phyloP scores from a whole-genome alignment of 2,113 vertebrate species.

The Perca schrenkii region DNA sequence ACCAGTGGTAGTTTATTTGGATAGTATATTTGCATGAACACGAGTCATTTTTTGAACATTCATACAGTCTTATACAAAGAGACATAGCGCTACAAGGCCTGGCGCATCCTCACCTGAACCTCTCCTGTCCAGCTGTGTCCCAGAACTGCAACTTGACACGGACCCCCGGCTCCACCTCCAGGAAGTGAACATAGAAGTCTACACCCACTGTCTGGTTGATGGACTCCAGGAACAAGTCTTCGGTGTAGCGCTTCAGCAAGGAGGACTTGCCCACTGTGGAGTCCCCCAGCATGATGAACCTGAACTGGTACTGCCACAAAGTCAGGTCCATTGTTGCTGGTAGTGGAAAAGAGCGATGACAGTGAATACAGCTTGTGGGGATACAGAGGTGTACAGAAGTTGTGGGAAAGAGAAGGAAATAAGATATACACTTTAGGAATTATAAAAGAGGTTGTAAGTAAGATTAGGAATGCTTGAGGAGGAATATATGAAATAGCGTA shows the following conservation, averaged over 20 bases:
- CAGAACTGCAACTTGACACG: conserved; percentile 91
- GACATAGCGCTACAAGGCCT: not conserved
- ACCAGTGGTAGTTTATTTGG: conserved; percentile 24
- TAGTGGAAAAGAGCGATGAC: not conserved
- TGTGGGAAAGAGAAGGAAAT: not conserved
- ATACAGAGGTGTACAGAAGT: not conserved
- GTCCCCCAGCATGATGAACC: conserved; percentile 91
- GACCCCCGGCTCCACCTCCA: conserved; percentile 87
- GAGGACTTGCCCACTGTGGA: conserved; percentile 91
- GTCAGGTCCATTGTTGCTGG: conserved; percentile 83
- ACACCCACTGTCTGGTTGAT: conserved; percentile 89
- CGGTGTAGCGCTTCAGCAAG: conserved; percentile 87
- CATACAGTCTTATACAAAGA: not conserved
- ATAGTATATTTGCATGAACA: conserved; percentile 33
- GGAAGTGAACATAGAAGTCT: conserved; percentile 89
- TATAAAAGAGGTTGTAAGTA: not conserved
- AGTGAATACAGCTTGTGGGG: not conserved
- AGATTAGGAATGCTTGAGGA: not conserved
- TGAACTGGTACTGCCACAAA: conserved; percentile 91
- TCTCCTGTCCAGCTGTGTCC: conserved; percentile 92
- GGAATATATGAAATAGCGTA: not conserved
- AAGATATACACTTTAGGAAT: not conserved
- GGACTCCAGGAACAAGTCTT: conserved; percentile 85
- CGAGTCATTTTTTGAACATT: not conserved
- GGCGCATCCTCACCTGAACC: conserved; percentile 86